These are phyloP conservation scores for Bombus breviceps DNA, from an alignment of 1,140 invertebrate species.

Conservation along the genomic window DNA sequence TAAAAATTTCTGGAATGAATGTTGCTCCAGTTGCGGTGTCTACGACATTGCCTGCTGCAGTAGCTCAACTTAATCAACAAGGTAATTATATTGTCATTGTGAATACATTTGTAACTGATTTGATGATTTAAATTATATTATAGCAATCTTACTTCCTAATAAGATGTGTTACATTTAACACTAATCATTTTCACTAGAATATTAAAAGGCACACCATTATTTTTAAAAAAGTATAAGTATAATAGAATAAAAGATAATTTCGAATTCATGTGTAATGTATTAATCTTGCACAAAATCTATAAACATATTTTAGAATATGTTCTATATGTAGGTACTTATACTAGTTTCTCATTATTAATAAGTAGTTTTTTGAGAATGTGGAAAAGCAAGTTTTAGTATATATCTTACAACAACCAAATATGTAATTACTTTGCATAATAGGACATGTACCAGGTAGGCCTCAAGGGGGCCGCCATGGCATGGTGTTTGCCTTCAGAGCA, in stretches of 20 bases:
- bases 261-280: background rate
- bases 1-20: constrained; percentile 86
- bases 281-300: background rate
- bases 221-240: background rate
- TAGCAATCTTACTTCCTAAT: background rate
- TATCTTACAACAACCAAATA: constrained; percentile 63
- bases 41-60: constrained; percentile 85
- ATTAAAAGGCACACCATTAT: constrained; percentile 1
- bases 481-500: constrained; percentile 86
- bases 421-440: constrained; percentile 80
- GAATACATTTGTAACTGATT: background rate
- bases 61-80: constrained; percentile 84
- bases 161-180: constrained; percentile 10
- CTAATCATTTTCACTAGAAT: constrained; percentile 22
- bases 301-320: background rate
- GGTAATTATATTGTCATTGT: constrained; percentile 72
- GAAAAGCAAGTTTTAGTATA: constrained; percentile 1
- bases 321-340: background rate
- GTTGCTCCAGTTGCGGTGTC: constrained; percentile 86
- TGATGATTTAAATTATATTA: background rate
- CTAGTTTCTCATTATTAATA: background rate
- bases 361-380: background rate
- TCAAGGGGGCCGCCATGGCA: constrained; percentile 87
- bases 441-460: constrained; percentile 87
- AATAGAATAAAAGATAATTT: background rate